phyloP scores from a whole-genome alignment of 2,797 vertebrate species.

The Botia almorhae region DNA sequence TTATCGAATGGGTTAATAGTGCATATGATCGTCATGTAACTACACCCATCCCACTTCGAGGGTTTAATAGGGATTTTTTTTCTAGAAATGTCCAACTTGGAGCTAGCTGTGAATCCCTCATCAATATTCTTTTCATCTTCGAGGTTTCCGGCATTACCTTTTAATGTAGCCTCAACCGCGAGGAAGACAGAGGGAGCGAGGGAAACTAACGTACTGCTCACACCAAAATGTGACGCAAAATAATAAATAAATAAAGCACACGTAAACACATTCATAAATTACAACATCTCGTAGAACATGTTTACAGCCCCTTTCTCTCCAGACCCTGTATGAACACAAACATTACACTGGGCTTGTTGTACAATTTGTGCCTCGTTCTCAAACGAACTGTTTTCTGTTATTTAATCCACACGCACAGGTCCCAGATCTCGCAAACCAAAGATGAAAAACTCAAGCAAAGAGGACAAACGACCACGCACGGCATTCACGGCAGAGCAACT shows the following conservation, averaged over 20 bases:
- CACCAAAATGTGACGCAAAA: conserved; percentile 49
- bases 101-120: conserved; percentile 42
- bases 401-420: conserved; percentile 75
- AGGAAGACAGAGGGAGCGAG: neutral
- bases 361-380: conserved; percentile 8
- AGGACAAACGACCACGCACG: conserved; percentile 93
- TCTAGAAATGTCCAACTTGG: conserved; percentile 34
- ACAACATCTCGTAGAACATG: conserved; percentile 9
- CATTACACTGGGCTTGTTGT: neutral
- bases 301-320: neutral
- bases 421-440: conserved; percentile 98
- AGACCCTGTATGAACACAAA: conserved; percentile 5
- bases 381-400: conserved; percentile 3
- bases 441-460: conserved; percentile 93
- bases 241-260: conserved; percentile 47
- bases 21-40: neutral
- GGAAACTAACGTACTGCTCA: conserved; percentile 21
- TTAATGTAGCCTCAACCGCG: conserved; percentile 36
- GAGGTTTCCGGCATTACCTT: conserved; percentile 52
- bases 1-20: conserved; percentile 24
- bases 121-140: conserved; percentile 58
- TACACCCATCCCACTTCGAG: neutral
- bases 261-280: conserved; percentile 29
- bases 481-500: conserved; percentile 95
- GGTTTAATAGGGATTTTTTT: neutral